A percentile compares a stretch with the other conserved stretches of the same genome.
Evolutionary conservation across 2,113 vertebrate species (phyloP).

Genomic region (Microtus oregoni): DNA sequence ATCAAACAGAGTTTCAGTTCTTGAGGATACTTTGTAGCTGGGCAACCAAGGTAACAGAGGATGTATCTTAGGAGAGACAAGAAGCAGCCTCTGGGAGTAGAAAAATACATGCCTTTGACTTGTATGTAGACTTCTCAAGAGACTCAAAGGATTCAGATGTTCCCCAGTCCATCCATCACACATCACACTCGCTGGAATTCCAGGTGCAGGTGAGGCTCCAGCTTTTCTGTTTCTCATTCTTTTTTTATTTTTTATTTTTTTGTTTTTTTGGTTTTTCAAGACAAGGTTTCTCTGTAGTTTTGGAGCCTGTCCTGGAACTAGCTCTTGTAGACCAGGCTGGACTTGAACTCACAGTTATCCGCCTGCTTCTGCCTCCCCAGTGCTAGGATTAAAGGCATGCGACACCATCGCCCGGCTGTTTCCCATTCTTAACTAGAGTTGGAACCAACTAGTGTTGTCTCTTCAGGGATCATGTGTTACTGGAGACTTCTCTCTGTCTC

Average conservation of each 20-base stretch:
- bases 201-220: not conserved
- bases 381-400: no score
- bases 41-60: not conserved
- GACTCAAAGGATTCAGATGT: not conserved
- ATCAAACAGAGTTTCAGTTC: not conserved
- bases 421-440: not conserved
- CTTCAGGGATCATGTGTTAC: no score
- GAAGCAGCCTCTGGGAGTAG: not conserved
- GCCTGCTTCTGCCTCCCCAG: no score
- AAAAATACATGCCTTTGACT: not conserved
- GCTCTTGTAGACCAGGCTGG: no score
- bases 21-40: not conserved
- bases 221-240: not conserved
- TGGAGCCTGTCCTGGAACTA: no score
- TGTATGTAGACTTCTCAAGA: not conserved
- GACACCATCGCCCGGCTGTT: not conserved
- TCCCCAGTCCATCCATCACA: not conserved
- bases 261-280: no score
- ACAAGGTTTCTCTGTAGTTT: no score
- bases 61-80: not conserved
- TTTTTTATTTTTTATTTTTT: no score
- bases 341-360: no score
- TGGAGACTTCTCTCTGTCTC: no score
- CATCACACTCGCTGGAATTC: not conserved
- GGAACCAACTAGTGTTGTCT: not conserved